These are phyloP conservation scores for Loriculus beryllinus DNA, from an alignment of 2,797 vertebrate genomes.

Conservation along the genomic window DNA sequence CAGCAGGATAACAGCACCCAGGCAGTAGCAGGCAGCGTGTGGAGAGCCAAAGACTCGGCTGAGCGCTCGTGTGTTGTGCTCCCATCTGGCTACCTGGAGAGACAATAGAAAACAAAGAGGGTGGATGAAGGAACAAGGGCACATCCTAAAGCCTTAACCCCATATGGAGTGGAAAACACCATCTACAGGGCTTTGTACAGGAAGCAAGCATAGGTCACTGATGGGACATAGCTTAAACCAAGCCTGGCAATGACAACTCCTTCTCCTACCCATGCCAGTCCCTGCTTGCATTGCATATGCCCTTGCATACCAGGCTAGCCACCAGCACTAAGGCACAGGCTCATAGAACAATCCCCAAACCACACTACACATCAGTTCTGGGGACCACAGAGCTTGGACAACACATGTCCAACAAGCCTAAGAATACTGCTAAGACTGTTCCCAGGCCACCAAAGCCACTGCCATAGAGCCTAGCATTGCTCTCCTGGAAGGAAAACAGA, in stretches of 20 bases:
- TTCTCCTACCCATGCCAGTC: background rate
- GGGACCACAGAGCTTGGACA: background rate
- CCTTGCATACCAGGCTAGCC: background rate
- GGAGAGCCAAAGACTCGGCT: conserved; percentile 83
- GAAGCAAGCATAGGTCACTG: background rate
- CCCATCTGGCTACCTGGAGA: conserved; percentile 83
- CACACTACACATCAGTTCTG: background rate
- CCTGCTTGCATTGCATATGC: background rate
- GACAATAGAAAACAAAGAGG: background rate
- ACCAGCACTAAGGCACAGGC: background rate
- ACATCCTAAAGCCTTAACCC: background rate
- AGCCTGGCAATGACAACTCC: background rate
- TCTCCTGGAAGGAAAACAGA: background rate
- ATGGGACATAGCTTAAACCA: background rate
- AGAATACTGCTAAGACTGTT: background rate
- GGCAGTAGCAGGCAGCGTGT: conserved; percentile 82
- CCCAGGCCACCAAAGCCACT: background rate
- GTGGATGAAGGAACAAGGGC: background rate
- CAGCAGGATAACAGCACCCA: conserved; percentile 82
- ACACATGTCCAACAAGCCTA: fast-evolving
- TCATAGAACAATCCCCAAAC: fast-evolving
- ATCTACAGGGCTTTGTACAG: background rate
- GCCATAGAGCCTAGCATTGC: fast-evolving
- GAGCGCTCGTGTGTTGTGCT: conserved; percentile 82
- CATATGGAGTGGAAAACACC: fast-evolving